Conservation (phyloP, 2,113 vertebrate species). For the Motacilla alba region DNA sequence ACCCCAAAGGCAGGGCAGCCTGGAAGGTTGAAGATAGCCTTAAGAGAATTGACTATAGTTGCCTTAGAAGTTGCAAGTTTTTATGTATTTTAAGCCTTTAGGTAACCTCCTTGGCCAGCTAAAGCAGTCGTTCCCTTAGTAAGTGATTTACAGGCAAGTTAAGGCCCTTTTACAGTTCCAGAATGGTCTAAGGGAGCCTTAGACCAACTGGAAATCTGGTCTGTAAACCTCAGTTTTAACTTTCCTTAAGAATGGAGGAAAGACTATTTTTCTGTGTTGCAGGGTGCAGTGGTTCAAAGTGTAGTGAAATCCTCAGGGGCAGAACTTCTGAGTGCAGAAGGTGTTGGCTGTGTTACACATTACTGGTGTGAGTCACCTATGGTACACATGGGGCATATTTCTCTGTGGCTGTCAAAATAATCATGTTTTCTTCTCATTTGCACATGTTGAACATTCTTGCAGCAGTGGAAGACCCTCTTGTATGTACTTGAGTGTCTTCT, state of each 20-base stretch:
- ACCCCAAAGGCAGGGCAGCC: neutral
- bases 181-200: neutral
- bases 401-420: neutral
- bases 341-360: neutral
- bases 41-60: neutral
- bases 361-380: neutral
- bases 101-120: neutral
- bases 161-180: neutral
- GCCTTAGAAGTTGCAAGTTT: neutral
- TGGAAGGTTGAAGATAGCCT: neutral
- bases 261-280: neutral
- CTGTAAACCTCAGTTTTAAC: neutral
- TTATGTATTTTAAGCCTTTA: neutral
- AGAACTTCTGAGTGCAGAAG: neutral
- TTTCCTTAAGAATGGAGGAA: neutral
- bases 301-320: neutral
- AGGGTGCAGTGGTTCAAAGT: neutral
- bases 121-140: neutral
- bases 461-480: neutral
- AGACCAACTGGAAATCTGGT: neutral
- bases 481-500: neutral
- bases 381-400: neutral
- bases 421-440: neutral
- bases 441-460: neutral
- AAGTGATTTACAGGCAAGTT: neutral